Evolutionary conservation across 2,113 vertebrate genomes (phyloP).

Genomic region (Saimiri boliviensis): DNA sequence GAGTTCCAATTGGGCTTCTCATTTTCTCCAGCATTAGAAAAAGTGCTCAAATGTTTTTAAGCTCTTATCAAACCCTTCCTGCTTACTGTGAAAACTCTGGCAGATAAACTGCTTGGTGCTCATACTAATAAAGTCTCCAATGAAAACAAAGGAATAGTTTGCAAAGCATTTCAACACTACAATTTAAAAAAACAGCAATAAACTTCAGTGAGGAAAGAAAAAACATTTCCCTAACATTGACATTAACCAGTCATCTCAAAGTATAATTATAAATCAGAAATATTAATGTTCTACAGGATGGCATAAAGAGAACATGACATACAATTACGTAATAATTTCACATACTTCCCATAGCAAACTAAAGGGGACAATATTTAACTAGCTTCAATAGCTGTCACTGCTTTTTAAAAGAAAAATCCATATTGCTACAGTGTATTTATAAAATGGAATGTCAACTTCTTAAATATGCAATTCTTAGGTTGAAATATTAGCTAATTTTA

Average conservation of each 20-base stretch:
- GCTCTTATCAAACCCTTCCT: neutral
- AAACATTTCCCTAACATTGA: neutral
- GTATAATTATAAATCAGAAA: neutral
- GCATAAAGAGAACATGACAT: neutral
- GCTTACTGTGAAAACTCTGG: neutral
- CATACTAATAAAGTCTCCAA: neutral
- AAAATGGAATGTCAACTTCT: neutral
- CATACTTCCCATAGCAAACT: neutral
- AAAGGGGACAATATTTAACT: neutral
- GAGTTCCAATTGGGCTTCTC: neutral
- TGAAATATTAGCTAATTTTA: constrained; percentile 35
- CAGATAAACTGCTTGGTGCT: neutral
- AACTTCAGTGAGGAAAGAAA: neutral
- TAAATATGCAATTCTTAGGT: neutral
- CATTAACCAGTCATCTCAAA: neutral
- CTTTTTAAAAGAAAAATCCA: constrained; percentile 11
- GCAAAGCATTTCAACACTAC: neutral
- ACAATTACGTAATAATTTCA: constrained; percentile 22
- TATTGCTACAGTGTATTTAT: neutral
- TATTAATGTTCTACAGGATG: neutral
- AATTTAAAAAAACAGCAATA: neutral
- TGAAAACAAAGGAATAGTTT: neutral
- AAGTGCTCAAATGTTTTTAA: neutral
- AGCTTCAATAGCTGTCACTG: neutral
- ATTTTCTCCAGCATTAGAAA: constrained; percentile 2